Evolutionary conservation across 1,140 invertebrate species (phyloP).

Genomic region (Leptonema lineaticorne): DNA sequence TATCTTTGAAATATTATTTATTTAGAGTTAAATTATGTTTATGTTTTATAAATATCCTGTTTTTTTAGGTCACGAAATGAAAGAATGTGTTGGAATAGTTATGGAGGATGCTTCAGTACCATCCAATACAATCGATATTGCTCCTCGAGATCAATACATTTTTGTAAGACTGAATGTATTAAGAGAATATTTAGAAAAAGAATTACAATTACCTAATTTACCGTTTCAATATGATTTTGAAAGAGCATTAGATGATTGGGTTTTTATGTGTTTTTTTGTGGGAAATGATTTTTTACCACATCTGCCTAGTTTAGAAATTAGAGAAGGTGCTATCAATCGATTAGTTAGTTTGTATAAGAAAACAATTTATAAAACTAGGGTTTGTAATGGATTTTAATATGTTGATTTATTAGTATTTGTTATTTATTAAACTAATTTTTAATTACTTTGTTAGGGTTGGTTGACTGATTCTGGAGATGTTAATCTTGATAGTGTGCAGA

Average conservation of each 20-base stretch:
- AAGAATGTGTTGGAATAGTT: slow-evolving; percentile 82
- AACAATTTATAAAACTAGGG: slow-evolving; percentile 88
- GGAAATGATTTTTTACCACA: slow-evolving; percentile 99
- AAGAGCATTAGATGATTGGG: slow-evolving; percentile 95
- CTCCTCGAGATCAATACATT: slow-evolving; percentile 78
- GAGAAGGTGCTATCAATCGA: slow-evolving; percentile 96
- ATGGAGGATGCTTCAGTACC: slow-evolving; percentile 49
- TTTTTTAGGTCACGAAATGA: slow-evolving; percentile 85
- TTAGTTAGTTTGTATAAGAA: slow-evolving; percentile 94
- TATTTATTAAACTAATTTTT: slow-evolving; percentile 8
- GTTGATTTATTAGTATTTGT: neutral
- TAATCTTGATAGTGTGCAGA: slow-evolving; percentile 87
- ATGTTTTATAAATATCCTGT: neutral
- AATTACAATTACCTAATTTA: slow-evolving; percentile 89
- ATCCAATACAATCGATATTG: slow-evolving; percentile 59
- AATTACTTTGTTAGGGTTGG: slow-evolving; percentile 69
- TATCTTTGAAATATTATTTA: neutral
- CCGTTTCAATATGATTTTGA: slow-evolving; percentile 92
- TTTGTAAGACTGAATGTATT: slow-evolving; percentile 91
- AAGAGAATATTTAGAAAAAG: slow-evolving; percentile 91
- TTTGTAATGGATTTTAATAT: slow-evolving; percentile 47
- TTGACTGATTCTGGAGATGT: slow-evolving; percentile 94
- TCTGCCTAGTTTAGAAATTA: slow-evolving; percentile 96
- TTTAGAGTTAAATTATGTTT: neutral
- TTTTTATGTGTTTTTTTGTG: slow-evolving; percentile 99